These are phyloP conservation scores for Pasiphila rectangulata DNA, from an alignment of 2,888 invertebrate species.

Conservation along the genomic window DNA sequence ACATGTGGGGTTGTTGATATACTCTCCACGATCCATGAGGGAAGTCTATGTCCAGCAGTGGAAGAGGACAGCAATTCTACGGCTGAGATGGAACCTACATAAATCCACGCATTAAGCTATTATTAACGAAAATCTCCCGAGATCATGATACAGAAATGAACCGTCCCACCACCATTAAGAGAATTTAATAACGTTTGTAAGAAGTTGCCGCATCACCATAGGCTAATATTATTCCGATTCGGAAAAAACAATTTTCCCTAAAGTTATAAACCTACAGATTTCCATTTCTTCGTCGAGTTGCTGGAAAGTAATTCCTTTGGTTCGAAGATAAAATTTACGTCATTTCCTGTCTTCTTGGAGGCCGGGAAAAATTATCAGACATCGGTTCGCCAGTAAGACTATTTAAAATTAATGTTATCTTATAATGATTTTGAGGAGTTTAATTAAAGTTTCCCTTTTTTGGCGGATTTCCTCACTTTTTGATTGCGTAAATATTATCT, in stretches of 20 bases:
- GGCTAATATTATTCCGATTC: conserved; percentile 68
- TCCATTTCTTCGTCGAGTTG: conserved; percentile 70
- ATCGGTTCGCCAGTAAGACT: conserved; percentile 66
- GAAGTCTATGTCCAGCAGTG: too few species aligned
- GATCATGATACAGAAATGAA: conserved; percentile 42
- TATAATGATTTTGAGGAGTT: conserved; percentile 76
- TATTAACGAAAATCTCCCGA: conserved; percentile 56
- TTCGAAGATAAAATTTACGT: conserved; percentile 76
- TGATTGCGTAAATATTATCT: conserved; percentile 73
- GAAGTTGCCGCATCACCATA: conserved; percentile 60
- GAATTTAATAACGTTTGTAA: conserved; percentile 58
- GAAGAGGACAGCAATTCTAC: too few species aligned
- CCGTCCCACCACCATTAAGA: conserved; percentile 38
- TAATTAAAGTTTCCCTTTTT: conserved; percentile 73
- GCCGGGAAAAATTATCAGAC: conserved; percentile 74
- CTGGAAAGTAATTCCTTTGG: conserved; percentile 73
- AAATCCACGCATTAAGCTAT: conserved; percentile 57
- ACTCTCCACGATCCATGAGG: too few species aligned
- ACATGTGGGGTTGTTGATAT: too few species aligned
- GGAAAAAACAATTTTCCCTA: conserved; percentile 67
- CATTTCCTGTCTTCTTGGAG: conserved; percentile 70
- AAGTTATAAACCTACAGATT: conserved; percentile 76
- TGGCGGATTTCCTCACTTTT: conserved; percentile 57
- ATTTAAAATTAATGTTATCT: conserved; percentile 81
- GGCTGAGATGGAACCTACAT: too few species aligned